Evolutionary conservation across 1,140 invertebrate species (phyloP).

Genomic region (Zaprionus lachaisei): DNA sequence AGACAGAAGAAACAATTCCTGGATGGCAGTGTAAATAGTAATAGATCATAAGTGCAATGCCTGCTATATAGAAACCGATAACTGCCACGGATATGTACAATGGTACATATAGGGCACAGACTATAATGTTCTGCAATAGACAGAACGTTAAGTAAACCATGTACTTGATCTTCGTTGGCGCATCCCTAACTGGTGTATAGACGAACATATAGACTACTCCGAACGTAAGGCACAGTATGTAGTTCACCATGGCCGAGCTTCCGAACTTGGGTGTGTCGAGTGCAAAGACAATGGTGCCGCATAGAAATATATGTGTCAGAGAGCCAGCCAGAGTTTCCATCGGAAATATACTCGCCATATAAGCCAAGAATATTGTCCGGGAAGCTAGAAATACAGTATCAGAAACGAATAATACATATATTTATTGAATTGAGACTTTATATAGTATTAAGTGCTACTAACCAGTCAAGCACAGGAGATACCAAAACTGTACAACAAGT

Average conservation of each 20-base stretch:
- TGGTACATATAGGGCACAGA: slow-evolving; percentile 45
- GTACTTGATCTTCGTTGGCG: slow-evolving; percentile 62
- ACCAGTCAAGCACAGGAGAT: slow-evolving; percentile 59
- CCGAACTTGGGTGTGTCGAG: slow-evolving; percentile 53
- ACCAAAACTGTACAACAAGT: slow-evolving; percentile 52
- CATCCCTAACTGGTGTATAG: slow-evolving; percentile 60
- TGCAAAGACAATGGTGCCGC: slow-evolving; percentile 51
- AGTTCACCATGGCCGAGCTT: slow-evolving; percentile 37
- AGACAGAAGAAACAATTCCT: slow-evolving; percentile 39
- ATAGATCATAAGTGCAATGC: slow-evolving; percentile 47
- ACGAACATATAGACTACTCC: slow-evolving; percentile 65
- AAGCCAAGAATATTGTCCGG: slow-evolving; percentile 56
- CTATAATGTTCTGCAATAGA: slow-evolving; percentile 43
- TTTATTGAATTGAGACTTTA: background rate
- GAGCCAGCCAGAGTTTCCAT: slow-evolving; percentile 40
- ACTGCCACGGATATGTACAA: slow-evolving; percentile 42
- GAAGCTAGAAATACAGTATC: slow-evolving; percentile 39
- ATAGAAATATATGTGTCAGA: slow-evolving; percentile 34
- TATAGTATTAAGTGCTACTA: background rate
- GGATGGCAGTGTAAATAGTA: slow-evolving; percentile 64
- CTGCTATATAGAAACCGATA: slow-evolving; percentile 42
- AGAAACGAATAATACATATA: background rate
- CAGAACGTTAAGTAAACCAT: slow-evolving; percentile 50
- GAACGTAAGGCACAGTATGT: slow-evolving; percentile 59
- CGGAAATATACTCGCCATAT: slow-evolving; percentile 53